phyloP scores from a whole-genome alignment of 2,797 vertebrate genomes.

The Gymnoscopelus microlampas region DNA sequence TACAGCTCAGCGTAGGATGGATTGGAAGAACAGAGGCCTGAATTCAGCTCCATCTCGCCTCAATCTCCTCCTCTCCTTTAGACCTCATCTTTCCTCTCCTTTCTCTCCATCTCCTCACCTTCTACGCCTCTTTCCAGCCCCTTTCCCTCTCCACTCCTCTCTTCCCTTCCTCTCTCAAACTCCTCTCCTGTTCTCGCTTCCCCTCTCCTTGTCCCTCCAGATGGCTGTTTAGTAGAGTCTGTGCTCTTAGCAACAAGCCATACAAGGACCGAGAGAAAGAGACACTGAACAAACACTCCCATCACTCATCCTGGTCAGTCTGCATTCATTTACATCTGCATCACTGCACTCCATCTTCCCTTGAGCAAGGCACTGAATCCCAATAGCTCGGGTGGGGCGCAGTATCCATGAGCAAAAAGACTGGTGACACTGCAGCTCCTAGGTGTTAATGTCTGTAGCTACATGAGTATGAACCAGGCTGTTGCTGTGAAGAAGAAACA shows the following conservation, averaged over 20 bases:
- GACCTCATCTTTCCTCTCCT: background rate
- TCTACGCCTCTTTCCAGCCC: background rate
- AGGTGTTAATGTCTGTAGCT: too few species aligned
- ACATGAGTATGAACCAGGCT: too few species aligned
- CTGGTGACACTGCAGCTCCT: too few species aligned
- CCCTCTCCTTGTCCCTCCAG: background rate
- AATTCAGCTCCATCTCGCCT: too few species aligned
- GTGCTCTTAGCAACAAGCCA: constrained; percentile 66
- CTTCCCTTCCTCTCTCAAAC: background rate
- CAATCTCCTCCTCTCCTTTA: background rate
- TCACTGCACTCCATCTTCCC: constrained; percentile 34
- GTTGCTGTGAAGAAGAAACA: too few species aligned
- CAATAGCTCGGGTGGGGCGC: too few species aligned
- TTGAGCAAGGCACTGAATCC: too few species aligned
- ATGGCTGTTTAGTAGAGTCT: constrained; percentile 28
- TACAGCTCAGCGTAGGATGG: too few species aligned
- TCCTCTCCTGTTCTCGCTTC: constrained; percentile 17
- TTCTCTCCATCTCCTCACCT: background rate
- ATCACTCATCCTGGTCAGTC: constrained; percentile 58
- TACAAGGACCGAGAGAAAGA: constrained; percentile 66
- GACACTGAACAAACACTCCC: constrained; percentile 61
- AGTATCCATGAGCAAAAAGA: too few species aligned
- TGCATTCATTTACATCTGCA: constrained; percentile 69
- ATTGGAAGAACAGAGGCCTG: too few species aligned
- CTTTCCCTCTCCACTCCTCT: background rate